Evolutionary conservation across 2,888 invertebrate genomes (phyloP), one percentile per base, ranked within the genome.

Genomic region (Halictus quadricinctus): DNA sequence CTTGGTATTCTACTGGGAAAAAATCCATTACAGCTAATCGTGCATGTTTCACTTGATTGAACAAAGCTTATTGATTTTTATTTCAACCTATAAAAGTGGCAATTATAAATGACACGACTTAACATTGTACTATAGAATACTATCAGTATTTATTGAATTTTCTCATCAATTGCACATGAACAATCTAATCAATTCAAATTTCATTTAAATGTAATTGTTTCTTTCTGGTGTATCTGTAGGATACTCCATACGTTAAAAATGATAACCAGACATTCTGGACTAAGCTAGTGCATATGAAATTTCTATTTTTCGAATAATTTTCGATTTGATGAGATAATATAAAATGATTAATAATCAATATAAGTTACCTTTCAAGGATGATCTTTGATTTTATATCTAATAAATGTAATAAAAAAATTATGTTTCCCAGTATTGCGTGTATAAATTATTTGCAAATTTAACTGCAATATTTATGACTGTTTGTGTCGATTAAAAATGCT

Each of bases 51-150:
- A 64, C 60, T 64, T 64, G 6, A 29, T 64, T 15, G 29, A 29
- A 64, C 29, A 64, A 64, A 64, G 15, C 64, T 64, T 64, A 25
- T 18, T 64, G 3, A 36, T 36, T 64, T 64, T 64, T 36, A 64
- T 64, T 36, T 36, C 18, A 64, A 36, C 13, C 29, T 36, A 36
- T 15, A 29, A 36, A 15, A 64, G 18, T 64, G 8, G 29, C 64
- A 29, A 64, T 64, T 8, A 7, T 25, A 36, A 64, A 29, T 64
- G 29, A 13, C 18, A 64, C 8, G 7, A 64, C 18, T 64, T 18
- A 64, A 64, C 64, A 64, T 64, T 64, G 15, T 64, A 64, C 64
- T 64, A 29, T 64, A 64, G 64, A 64, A 36, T 64, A 29, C 29
- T 58, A 12, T 21, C 8, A 64, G 29, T 64, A 36, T 64, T 29